phyloP scores from a whole-genome alignment of 2,888 invertebrate species.

The Stenodema calcarata region DNA sequence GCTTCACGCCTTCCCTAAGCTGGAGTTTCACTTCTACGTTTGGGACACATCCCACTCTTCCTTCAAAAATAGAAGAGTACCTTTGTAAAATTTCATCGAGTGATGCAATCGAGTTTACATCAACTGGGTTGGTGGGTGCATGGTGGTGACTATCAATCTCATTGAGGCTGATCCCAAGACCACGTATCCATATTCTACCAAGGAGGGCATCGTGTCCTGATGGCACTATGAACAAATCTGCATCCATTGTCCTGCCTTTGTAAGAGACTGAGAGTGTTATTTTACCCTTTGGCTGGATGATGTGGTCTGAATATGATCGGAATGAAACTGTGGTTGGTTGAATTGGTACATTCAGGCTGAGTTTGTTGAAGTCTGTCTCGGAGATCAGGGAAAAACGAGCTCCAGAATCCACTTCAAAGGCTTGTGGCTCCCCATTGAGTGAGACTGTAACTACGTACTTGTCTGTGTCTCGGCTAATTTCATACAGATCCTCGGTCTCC shows the following conservation, averaged over 20 bases:
- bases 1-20: too few relatives aligned
- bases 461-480: constrained; percentile 25
- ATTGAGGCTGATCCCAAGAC: constrained; percentile 30
- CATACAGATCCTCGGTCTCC: constrained; percentile 6
- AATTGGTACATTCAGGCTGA: constrained; percentile 32
- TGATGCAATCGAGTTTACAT: constrained; percentile 1
- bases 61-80: constrained; percentile 28
- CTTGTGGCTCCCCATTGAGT: constrained; percentile 37
- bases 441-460: constrained; percentile 37
- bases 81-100: constrained; percentile 36
- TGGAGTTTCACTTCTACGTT: too few relatives aligned
- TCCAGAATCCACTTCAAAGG: constrained; percentile 39
- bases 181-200: constrained; percentile 41
- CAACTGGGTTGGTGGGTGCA: background rate
- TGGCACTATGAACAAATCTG: constrained; percentile 25
- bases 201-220: constrained; percentile 28
- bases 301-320: constrained; percentile 9
- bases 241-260: constrained; percentile 5
- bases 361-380: constrained; percentile 30
- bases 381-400: constrained; percentile 39
- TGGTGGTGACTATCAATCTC: constrained; percentile 26
- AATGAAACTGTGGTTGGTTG: constrained; percentile 37
- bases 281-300: constrained; percentile 43
- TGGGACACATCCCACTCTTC: constrained; percentile 30
- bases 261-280: constrained; percentile 29